Evolutionary conservation across 2,113 vertebrate species (phyloP), one percentile per base, ranked within the genome.

Genomic region (Tetraodon nigroviridis): DNA sequence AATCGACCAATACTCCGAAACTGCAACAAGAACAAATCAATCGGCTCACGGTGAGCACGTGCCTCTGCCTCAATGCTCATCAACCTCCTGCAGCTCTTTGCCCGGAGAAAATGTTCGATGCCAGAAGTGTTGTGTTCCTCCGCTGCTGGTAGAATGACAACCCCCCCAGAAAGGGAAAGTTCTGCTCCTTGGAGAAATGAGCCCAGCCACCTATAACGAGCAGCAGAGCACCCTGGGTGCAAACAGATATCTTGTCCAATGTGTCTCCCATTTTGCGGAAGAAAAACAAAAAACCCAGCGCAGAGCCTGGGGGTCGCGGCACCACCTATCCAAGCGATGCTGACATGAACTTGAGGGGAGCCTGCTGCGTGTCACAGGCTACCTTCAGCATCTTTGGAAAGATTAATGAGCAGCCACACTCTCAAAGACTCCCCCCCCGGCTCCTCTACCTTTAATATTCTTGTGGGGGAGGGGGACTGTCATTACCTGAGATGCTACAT

Each of bases 401-500:
- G 84, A 91, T 89, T 88, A 89, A 89, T 86, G 84, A 86, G 83
- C 64, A 24, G 41, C 69, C 58, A 12, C 58, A 64, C 72, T 69
- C 70, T 47, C 65, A 70, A 82, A 86, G 51, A 78, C 68, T 85
- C 79, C 73, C 66, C 46, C 55, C 66, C 46, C 55, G 75, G 54
- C 58, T 76, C 73, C 61, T 66, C 51, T 63, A 70, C 56, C 20
- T 61, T 83, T 55, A 61, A 64, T 68, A 73, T 81, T 74, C 83
- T 76, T 52, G 29, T 51, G 32, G 11, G 32, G 32, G 32, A 37
- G 32, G 24, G 13, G 72, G 62, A 73, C 53, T 76, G 69, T 78
- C 75, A 82, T 77, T 83, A 81, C 81, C 77, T 71, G 73, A 54
- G 73, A 76, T 54, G 64, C 64, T 79, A 87, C 83, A 73, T 85